Evolutionary conservation across 1,140 invertebrate species (phyloP), one percentile per base, ranked within the genome.

Genomic region (Hesperophylax magnus): DNA sequence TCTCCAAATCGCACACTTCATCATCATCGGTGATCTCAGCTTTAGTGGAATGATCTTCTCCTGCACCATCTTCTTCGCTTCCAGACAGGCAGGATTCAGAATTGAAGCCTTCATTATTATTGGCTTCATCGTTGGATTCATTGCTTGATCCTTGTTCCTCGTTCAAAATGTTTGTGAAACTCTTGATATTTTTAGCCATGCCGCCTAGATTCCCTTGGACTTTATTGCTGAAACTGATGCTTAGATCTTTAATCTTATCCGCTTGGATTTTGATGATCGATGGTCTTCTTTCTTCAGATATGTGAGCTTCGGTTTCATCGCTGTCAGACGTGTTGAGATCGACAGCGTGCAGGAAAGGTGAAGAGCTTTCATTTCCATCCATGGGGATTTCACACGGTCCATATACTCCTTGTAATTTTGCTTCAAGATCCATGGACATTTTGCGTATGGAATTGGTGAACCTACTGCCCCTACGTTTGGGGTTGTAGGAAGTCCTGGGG

Each of bases 371-470:
- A n/a, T 65, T 52, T 8, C 71, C 58, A 22, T 82, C 87, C 0
- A 90, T 69, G 0, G 88, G 87, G 53, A 89, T 85, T 81, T 89
- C 89, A 67, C 89, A 89, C 11, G 88, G 87, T 0, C 84, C 76
- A 78, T 89, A 90, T 3, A 90, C 80, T 58, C 80, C 77, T 79
- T 77, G 75, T 20, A 81, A 84, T 78, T 82, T 77, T 15, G 77
- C 77, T 77, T 82, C 81, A 3, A 82, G 60, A 39, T 82, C 81
- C 39, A 77, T 58, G 20, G 81, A 82, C 54, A 80, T 72, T 54
- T 77, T 80, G 15, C 81, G 58, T 5, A 80, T 56, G 17, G 75
- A 69, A 27, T 61, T 80, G 20, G 74, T 63, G 54, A 80, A 82
- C 11, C 47, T 18, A 4, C 17, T 27, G 27, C 11, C n/a, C 4